Percentiles rank a stretch among this genome's conserved stretches.
Evolutionary conservation across 2,113 vertebrate genomes (phyloP).

Genomic region (Acanthisitta chloris): DNA sequence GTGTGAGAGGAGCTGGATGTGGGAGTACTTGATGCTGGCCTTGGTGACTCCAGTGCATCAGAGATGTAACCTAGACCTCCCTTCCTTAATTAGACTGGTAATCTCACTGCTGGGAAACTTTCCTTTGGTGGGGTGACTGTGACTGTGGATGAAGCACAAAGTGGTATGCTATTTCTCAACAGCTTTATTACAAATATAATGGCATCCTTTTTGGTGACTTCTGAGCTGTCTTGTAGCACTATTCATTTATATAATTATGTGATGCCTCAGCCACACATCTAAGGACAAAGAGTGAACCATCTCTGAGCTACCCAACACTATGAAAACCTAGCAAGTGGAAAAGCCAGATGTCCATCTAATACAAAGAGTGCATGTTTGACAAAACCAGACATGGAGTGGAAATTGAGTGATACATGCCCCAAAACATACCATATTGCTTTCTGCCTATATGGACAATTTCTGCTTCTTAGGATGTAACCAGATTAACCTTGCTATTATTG

Average conservation of each 20-base stretch:
- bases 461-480: background rate
- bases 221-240: background rate
- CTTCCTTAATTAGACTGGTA: background rate
- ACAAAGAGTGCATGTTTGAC: background rate
- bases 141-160: background rate
- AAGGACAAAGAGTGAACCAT: background rate
- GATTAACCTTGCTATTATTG: constrained; percentile 26
- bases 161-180: background rate
- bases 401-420: background rate
- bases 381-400: background rate
- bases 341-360: background rate
- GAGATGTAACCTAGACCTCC: background rate
- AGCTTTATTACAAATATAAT: background rate
- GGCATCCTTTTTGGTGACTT: background rate
- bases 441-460: background rate
- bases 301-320: background rate
- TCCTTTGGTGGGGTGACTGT: background rate
- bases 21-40: background rate
- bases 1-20: background rate
- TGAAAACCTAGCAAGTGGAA: background rate
- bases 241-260: background rate
- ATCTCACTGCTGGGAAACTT: background rate
- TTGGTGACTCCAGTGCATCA: no score
- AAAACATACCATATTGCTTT: background rate
- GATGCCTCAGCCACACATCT: background rate